A percentile compares a stretch with the other conserved stretches of the same genome.
Conservation (phyloP, 64 coral and sea anemone genomes). For the Catalaphyllia jardinei region DNA sequence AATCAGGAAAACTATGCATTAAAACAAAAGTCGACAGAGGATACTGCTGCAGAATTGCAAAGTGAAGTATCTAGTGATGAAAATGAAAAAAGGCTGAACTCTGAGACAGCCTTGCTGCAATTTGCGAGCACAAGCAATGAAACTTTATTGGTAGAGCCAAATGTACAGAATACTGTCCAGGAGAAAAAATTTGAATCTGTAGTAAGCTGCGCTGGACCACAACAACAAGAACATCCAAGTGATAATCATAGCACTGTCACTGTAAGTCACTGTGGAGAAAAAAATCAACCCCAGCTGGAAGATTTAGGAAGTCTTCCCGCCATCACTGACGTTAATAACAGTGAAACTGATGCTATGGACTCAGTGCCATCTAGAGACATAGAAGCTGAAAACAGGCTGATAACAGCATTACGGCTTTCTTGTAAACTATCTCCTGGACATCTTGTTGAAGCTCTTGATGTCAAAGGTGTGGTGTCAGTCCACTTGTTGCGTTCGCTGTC, state of each 20-base stretch:
- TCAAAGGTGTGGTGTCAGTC: constrained; percentile 49
- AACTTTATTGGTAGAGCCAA: too few relatives aligned
- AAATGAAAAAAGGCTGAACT: too few relatives aligned
- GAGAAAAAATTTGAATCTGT: background rate
- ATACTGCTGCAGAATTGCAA: background rate
- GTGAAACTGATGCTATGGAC: background rate
- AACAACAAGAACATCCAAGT: background rate
- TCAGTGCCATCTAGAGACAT: background rate
- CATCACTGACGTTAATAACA: background rate
- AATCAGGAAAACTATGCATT: background rate
- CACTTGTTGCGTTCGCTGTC: constrained; percentile 42
- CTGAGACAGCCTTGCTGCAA: too few relatives aligned
- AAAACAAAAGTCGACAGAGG: background rate
- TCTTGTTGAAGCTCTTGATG: constrained; percentile 53
- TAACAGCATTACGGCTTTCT: constrained; percentile 56
- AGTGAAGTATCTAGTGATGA: too few relatives aligned
- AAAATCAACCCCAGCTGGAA: too few relatives aligned
- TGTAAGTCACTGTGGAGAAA: background rate
- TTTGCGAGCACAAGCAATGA: too few relatives aligned
- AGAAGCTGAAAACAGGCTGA: constrained; percentile 40
- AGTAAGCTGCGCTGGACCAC: background rate
- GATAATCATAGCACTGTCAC: background rate
- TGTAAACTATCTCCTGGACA: constrained; percentile 53
- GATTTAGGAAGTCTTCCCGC: background rate
- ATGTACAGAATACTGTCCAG: too few relatives aligned